Evolutionary conservation across 2,888 invertebrate species (phyloP).

Genomic region (Leucophora obtusa): DNA sequence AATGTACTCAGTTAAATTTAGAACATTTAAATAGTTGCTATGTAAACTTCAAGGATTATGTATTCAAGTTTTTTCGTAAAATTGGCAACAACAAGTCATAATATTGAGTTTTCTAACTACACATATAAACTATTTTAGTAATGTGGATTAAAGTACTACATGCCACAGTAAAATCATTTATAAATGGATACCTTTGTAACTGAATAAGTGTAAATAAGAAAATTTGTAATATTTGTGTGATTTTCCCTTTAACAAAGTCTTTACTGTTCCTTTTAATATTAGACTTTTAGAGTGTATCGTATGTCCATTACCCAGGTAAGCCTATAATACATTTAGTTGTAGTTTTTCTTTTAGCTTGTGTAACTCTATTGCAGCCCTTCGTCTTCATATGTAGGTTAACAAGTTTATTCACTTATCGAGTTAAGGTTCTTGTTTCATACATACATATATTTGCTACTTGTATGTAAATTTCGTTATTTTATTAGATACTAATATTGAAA

Average conservation of each 20-base stretch:
- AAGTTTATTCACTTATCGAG: constrained; percentile 63
- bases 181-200: neutral
- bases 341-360: neutral
- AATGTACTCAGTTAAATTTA: neutral
- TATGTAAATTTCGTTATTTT: neutral
- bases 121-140: neutral
- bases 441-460: neutral
- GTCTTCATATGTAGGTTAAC: constrained; percentile 57
- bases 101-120: neutral
- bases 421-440: constrained; percentile 37
- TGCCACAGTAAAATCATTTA: neutral
- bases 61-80: neutral
- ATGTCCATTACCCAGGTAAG: neutral
- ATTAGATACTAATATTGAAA: constrained; percentile 11
- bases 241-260: neutral
- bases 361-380: neutral
- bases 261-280: neutral
- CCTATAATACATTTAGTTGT: neutral
- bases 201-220: no score
- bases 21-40: constrained; percentile 5
- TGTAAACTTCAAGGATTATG: constrained; percentile 3
- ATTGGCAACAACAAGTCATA: neutral
- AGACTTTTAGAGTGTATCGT: neutral
- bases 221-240: no score
- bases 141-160: neutral